Evolutionary conservation across 2,797 vertebrate genomes (phyloP).

Genomic region (Glyptemys insculpta): DNA sequence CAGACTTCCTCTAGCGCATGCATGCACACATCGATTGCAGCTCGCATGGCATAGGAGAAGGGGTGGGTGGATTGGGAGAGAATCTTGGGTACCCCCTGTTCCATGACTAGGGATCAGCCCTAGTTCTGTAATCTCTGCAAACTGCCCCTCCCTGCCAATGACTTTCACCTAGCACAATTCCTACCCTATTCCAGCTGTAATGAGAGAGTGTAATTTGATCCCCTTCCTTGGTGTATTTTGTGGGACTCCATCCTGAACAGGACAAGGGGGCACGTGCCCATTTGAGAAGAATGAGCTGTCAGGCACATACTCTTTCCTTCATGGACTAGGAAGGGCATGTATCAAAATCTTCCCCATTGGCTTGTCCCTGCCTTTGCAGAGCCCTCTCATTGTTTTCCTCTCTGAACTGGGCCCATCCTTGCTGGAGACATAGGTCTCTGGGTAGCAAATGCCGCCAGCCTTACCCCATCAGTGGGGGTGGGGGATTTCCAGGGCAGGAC

Average conservation of each 20-base stretch:
- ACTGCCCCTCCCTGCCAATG: not conserved
- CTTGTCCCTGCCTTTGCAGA: not conserved
- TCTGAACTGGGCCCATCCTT: not conserved
- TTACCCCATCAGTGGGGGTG: not conserved
- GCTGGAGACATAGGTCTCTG: not conserved
- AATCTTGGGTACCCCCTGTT: not conserved
- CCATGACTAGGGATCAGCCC: not conserved
- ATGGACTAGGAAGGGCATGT: not conserved
- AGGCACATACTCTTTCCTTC: not conserved
- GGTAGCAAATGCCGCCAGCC: not conserved
- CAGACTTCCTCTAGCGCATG: not conserved
- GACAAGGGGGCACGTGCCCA: not conserved
- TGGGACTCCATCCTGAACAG: not conserved
- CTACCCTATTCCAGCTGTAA: not conserved
- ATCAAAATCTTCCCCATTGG: not conserved
- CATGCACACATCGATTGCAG: not conserved
- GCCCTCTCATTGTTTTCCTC: not conserved
- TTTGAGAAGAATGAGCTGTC: not conserved
- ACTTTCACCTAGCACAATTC: not conserved
- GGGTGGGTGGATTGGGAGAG: not conserved
- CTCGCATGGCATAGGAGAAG: rapidly evolving
- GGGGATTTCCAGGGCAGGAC: rapidly evolving
- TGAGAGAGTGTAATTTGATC: not conserved
- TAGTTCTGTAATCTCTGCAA: not conserved
- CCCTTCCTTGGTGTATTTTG: not conserved